phyloP scores from a whole-genome alignment of 2,797 vertebrate genomes.

The Urocyon cinereoargenteus region DNA sequence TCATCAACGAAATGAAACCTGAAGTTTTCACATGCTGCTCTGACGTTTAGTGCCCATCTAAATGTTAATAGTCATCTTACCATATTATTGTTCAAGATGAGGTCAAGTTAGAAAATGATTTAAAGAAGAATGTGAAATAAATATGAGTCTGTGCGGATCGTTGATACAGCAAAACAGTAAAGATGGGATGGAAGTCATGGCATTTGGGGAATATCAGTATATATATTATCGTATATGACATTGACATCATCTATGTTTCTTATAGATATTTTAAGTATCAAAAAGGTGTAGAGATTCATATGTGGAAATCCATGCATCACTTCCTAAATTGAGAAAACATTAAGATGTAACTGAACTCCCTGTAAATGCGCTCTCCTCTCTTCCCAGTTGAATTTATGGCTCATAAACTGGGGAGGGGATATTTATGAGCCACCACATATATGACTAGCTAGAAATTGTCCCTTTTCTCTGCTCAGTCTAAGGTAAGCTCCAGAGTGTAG shows the following conservation, averaged over 20 bases:
- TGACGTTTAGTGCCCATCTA: neutral
- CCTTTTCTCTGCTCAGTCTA: neutral
- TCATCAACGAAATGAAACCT: neutral
- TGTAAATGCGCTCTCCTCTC: accelerated
- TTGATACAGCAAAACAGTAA: neutral
- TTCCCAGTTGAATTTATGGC: neutral
- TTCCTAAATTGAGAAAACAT: neutral
- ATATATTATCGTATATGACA: neutral
- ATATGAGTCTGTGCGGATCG: neutral
- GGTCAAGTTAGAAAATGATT: neutral
- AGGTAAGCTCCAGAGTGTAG: neutral
- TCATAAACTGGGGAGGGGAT: neutral
- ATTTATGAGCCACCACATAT: neutral
- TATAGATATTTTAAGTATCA: neutral
- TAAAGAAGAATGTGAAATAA: neutral
- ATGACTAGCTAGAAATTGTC: neutral
- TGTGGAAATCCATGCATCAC: neutral
- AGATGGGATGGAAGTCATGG: neutral
- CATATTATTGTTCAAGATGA: neutral
- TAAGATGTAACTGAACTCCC: too few species aligned
- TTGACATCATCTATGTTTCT: neutral
- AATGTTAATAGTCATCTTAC: neutral
- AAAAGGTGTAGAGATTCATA: neutral
- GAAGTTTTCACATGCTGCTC: neutral
- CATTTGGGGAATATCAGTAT: neutral